Base-by-base conservation (phyloP, 2,113 vertebrate species). In the Bubo bubo region DNA sequence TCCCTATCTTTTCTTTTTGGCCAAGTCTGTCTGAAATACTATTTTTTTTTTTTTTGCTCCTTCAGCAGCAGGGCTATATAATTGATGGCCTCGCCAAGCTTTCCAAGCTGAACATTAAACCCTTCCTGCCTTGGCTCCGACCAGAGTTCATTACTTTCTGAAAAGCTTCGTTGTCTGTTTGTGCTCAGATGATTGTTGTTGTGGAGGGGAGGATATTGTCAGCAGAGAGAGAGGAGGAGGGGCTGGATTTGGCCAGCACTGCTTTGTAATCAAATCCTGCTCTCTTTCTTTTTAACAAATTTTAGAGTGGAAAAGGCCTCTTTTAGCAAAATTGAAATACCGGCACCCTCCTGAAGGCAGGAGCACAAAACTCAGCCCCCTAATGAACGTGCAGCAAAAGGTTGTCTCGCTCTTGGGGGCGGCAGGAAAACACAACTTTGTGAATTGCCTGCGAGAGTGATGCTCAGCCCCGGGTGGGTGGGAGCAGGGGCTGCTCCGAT, bases 71-170 rank as follows among this genome's bases (percentile, higher is more conserved):
- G 96, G 95, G 81, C 93, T 97, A 47, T 97, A 85, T 98, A 98
- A 98, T 96, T 98, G 98, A 98, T 98, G 92, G 96, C 93, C 95
- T 98, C 94, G 28, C 97, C 96, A 95, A 90, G 95, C 93, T 97
- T 82, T 95, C 79, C 16, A 81, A 74, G 87, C 90, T 68, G 18
- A 96, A 55, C 92, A 59, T 97, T 98, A 98, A 98, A 98, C 95
- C 94, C 96, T 95, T 81, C 97, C 98, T 83, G 90, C 96, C 94
- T 97, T 95, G 97, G 97, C 93, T 97, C 86, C 60, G 23, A 63
- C 62, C 28, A 3, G 97, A 98, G 97, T 98, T 98, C 98, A 98
- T 98, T 98, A 98, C 98, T 98, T 98, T 98, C 96, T 97, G 97
- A 97, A 98, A 98, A 97, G 97, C 97, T 97, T 94, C 79, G 86